Evolutionary conservation across 2,797 vertebrate species (phyloP).

Genomic region (Liasis olivaceus): DNA sequence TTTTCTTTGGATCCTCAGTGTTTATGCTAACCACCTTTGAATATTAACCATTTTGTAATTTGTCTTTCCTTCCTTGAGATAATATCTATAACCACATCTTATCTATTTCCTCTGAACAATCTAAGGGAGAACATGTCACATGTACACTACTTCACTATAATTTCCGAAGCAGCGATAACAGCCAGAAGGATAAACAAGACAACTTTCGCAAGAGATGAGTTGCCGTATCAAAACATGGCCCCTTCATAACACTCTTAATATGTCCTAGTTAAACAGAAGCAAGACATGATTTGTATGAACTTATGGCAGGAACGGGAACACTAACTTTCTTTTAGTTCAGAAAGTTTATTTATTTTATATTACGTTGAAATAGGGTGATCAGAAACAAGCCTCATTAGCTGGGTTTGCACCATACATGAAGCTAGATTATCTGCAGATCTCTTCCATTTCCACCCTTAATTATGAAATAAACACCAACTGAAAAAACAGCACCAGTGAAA

Average conservation of each 20-base stretch:
- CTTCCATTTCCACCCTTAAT: neutral
- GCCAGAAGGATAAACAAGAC: neutral
- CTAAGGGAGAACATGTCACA: neutral
- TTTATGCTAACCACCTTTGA: neutral
- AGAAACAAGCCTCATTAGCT: neutral
- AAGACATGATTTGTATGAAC: neutral
- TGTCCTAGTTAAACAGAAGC: neutral
- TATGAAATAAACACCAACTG: neutral
- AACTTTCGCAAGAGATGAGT: neutral
- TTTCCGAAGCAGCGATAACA: neutral
- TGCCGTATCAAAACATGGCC: neutral
- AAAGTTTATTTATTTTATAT: neutral
- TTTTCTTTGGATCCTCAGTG: neutral
- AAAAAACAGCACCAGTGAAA: neutral
- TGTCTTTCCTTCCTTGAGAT: neutral
- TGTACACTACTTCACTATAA: neutral
- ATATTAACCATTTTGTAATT: neutral
- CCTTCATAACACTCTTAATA: neutral
- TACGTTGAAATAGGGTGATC: neutral
- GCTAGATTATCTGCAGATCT: neutral
- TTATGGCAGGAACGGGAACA: neutral
- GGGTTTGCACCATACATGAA: neutral
- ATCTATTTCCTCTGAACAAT: neutral
- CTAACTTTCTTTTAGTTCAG: neutral
- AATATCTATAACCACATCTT: neutral